Base-by-base conservation (phyloP, 35 echinoderm and acorn worm species). In the Diadema setosum region DNA sequence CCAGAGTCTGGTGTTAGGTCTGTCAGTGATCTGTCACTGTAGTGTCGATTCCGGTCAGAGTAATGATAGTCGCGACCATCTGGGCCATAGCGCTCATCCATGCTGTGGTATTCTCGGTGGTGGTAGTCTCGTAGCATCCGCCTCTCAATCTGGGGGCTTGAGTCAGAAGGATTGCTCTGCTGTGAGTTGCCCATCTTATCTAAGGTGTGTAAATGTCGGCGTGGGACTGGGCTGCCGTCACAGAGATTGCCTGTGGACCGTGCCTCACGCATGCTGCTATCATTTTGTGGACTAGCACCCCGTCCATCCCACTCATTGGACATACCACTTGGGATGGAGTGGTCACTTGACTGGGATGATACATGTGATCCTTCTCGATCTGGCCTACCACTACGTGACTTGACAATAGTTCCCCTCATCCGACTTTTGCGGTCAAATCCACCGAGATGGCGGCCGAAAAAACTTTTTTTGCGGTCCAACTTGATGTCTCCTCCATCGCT, bases 1-100 rank as follows among this genome's bases (percentile, higher is more conserved):
- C 96, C 96, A 14, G 96, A 99, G 59, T 99, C 96, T 7, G 96
- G 96, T 17, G 96, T 99, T 14, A 99, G 96, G 84, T 99, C 96
- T 3, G 93, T 90, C 15, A 87, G 90, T 2, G 89, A 91, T 29
- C 90, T 63, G 44, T 97, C 94, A 39, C 60, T 90, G 78, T 91
- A 90, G 25, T 85, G 84, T 45, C 74, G 83, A 31, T 95, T 86
- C 24, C 57, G 83, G 7, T 50, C 75, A 52, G 35, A 57, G 34
- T 65, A 55, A 18, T 85, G 83, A 42, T 95, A 78, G 2, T 78
- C 73, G 24, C 73, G 29, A 78, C 73, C 40, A 44, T 78, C 73
- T 41, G 33, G 73, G 18, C 73, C 73, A 21, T 78, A 78, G 17
- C 73, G 39, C 73, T 78, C 73, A 44, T 78, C 73, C 73, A 78